Evolutionary conservation across 1,140 invertebrate species (phyloP).

Genomic region (Trichonephila clavata): DNA sequence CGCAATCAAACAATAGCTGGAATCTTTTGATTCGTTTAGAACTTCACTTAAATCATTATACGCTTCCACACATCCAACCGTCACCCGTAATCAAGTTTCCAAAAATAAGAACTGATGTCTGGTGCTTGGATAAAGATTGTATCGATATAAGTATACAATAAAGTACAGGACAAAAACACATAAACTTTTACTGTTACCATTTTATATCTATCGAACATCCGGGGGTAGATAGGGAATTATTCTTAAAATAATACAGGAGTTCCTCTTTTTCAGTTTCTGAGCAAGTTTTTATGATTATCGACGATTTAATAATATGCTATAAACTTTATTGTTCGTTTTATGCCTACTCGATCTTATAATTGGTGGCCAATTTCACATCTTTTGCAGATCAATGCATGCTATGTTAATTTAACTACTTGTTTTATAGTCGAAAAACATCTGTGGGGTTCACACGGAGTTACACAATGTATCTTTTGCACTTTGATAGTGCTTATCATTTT

Average conservation of each 20-base stretch:
- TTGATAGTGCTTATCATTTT: constrained; percentile 13
- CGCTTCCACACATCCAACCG: background rate
- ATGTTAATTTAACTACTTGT: constrained; percentile 58
- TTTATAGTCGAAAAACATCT: constrained; percentile 55
- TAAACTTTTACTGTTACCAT: constrained; percentile 64
- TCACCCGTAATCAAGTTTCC: constrained; percentile 48
- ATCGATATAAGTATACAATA: constrained; percentile 45
- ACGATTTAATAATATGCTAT: constrained; percentile 51
- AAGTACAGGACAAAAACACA: constrained; percentile 27
- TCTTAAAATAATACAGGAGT: constrained; percentile 35
- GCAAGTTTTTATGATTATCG: constrained; percentile 66
- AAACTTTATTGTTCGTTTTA: constrained; percentile 62
- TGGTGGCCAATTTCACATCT: constrained; percentile 34
- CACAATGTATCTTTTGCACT: constrained; percentile 29
- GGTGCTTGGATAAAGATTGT: constrained; percentile 52
- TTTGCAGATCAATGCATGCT: constrained; percentile 42
- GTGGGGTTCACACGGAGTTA: constrained; percentile 35
- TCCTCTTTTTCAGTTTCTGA: constrained; percentile 19
- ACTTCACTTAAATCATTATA: constrained; percentile 19
- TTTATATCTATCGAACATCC: constrained; percentile 60
- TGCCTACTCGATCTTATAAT: constrained; percentile 48
- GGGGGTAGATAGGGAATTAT: constrained; percentile 22
- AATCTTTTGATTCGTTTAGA: background rate
- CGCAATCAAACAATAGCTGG: constrained; percentile 9
- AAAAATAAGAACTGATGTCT: constrained; percentile 16